These are phyloP conservation scores for Sphecodes monilicornis DNA, from an alignment of 2,888 invertebrate genomes.

Conservation along the genomic window DNA sequence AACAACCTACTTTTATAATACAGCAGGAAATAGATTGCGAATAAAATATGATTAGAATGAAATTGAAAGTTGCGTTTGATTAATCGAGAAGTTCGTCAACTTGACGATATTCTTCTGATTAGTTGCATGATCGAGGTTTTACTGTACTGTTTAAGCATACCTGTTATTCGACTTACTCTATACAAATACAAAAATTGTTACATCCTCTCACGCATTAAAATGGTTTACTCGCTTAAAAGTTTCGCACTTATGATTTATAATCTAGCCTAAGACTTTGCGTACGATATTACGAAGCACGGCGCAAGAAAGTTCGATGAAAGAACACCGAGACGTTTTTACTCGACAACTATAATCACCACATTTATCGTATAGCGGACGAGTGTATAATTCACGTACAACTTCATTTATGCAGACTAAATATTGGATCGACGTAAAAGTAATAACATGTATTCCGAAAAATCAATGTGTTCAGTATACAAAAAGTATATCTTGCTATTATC, in stretches of 20 bases:
- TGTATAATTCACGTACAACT: conserved; percentile 59
- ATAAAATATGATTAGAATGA: conserved; percentile 17
- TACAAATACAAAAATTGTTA: conserved; percentile 83
- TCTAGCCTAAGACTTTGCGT: conserved; percentile 75
- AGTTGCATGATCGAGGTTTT: conserved; percentile 52
- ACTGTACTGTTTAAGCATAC: conserved; percentile 65
- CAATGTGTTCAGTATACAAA: conserved; percentile 52
- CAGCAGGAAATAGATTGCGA: background rate
- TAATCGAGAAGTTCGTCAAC: conserved; percentile 44
- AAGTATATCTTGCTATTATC: conserved; percentile 44
- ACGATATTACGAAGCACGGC: conserved; percentile 73
- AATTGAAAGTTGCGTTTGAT: conserved; percentile 27
- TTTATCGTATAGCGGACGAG: conserved; percentile 66
- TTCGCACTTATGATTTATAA: conserved; percentile 72
- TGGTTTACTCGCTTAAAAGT: conserved; percentile 72
- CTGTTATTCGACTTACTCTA: conserved; percentile 75
- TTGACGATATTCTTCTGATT: conserved; percentile 34
- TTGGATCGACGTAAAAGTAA: conserved; percentile 58
- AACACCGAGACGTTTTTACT: conserved; percentile 68
- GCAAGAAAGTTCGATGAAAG: conserved; percentile 76
- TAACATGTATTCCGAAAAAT: conserved; percentile 39
- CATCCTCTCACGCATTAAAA: conserved; percentile 82
- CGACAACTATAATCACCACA: conserved; percentile 71
- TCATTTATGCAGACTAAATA: conserved; percentile 69
- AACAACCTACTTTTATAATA: conserved; percentile 9